Base-by-base conservation (phyloP, 1,140 invertebrate species). In the Pollicipes pollicipes region DNA sequence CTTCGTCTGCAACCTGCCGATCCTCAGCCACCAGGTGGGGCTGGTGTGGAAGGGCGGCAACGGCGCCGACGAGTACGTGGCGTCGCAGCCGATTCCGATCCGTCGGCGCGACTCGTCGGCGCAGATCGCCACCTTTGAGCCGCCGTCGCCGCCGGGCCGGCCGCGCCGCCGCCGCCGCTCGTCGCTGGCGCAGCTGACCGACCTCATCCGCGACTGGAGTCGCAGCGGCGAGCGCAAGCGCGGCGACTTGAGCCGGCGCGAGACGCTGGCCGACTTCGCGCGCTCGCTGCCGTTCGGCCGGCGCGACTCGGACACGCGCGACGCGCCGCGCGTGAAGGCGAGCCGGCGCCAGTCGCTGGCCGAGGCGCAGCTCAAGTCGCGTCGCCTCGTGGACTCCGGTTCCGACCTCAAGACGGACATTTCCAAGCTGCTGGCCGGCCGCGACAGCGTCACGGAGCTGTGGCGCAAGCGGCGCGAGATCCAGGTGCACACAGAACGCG, bases 1-100 rank as follows among this genome's bases (percentile, higher is more conserved):
- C 82, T 95, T 95, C 83, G 90, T 95, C 74, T 95, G 93, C 87
- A 93, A 95, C 81, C 84, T 95, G 76, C 92, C 92, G 73, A 95
- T 95, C 78, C 84, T 94, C 76, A 92, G 89, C 72, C 91, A 95
- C 82, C 92, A 95, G 84, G 91, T 94, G 77, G 91, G 90, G 17
- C 80, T 95, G 78, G 87, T 93, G 77, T 95, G 91, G 90, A 89
- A 91, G 77, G 91, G 91, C 64, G 90, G 90, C 76, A 95, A 93
- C 79, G 90, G 91, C 74, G 92, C 90, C 88, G 91, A 94, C 85
- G 91, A 95, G 35, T 72, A 70, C 58, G 72, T 72, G 31, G 71
- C 74, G 32, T 73, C 75, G 28, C 69, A 74, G 68, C 68, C 69
- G 27, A 68, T 70, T 30, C 68, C 71, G 27, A 73, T 83, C 72